Base-by-base conservation (phyloP, 2,888 invertebrate genomes). In the Zaprionus obscuricornis region DNA sequence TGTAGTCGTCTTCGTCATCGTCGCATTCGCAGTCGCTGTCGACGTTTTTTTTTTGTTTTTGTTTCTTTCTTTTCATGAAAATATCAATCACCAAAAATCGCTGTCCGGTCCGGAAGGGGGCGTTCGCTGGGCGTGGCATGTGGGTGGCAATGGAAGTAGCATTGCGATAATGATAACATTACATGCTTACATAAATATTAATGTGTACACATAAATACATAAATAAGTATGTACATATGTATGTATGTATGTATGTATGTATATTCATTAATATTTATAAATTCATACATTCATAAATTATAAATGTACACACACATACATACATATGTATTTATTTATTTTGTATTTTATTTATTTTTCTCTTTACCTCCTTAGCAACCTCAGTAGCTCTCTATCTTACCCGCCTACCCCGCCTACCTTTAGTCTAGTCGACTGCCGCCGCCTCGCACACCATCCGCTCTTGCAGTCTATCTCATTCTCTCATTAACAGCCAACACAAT, bases 1-100 rank as follows among this genome's bases (percentile, higher is more conserved):
- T 50, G 47, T 51, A 34, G 56, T 55, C 24, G 13, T n/a, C 11
- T 17, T 2, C 24, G 16, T n/a, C 34, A 10, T 33, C 55, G 40
- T 22, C 31, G 13, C 14, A 42, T 10, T n/a, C 39, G 64, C 10
- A 42, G 11, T 20, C 47, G 46, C 20, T 50, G 47, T 51, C 36
- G 56, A n/a, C n/a, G n/a, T n/a, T n/a, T n/a, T n/a, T n/a, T n/a
- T 24, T 24, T 6, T 8, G 24, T 24, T 29, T 29, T n/a, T n/a
- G n/a, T n/a, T n/a, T n/a, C n/a, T n/a, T n/a, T n/a, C 52, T 46
- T 42, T 33, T 31, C 46, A 67, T 56, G 33, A 76, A 76, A 65
- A 76, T 74, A 79, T 83, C 76, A 76, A 84, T 76, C 81, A 76
- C 43, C 72, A 54, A 68, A 74, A 65, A 54, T 42, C 42, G 42